Base-by-base conservation (phyloP, 2,113 vertebrate species). In the Porphyrio hochstetteri region DNA sequence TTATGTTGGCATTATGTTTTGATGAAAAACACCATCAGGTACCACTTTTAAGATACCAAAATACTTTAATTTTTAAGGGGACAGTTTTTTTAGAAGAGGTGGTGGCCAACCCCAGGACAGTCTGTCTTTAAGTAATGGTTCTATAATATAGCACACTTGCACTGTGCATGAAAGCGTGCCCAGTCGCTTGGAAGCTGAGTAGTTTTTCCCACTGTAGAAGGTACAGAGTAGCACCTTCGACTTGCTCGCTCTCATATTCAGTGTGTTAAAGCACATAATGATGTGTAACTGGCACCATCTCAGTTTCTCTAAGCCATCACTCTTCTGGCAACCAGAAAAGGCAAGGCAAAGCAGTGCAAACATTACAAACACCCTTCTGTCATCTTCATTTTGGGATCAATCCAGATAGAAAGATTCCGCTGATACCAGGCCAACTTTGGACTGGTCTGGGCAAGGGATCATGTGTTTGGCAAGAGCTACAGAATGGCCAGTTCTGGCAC, bases 311-410 rank as follows among this genome's bases (percentile, higher is more conserved):
- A 81, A 42, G 80, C 55, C 79, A 80, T 89, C 33, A 18, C 75
- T 5, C 36, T 42, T 94, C 88, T 91, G 77, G 86, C 90, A 88
- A 86, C 29, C 86, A 74, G 79, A 90, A 88, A 94, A 93, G 42
- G 76, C 75, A 88, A 90, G 76, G 93, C 48, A 82, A 75, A 87
- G 83, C 86, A 68, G 53, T 68, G 29, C 57, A 92, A 69, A 57
- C 63, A 89, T 89, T 93, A 94, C 95, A 92, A 91, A 90, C 63
- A 92, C 83, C 91, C 94, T 91, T 93, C 92, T 95, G 95, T 95
- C 92, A 46, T 89, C 88, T 78, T 88, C 77, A 12, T 68, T 64
- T 92, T 97, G 95, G 91, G 81, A 93, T 60, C 81, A 86, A 19
- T 74, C 91, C 94, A 95, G 83, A 88, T 64, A 86, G 88, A 94